Evolutionary conservation across 2,113 vertebrate species (phyloP).

Genomic region (Atractosteus spatula): DNA sequence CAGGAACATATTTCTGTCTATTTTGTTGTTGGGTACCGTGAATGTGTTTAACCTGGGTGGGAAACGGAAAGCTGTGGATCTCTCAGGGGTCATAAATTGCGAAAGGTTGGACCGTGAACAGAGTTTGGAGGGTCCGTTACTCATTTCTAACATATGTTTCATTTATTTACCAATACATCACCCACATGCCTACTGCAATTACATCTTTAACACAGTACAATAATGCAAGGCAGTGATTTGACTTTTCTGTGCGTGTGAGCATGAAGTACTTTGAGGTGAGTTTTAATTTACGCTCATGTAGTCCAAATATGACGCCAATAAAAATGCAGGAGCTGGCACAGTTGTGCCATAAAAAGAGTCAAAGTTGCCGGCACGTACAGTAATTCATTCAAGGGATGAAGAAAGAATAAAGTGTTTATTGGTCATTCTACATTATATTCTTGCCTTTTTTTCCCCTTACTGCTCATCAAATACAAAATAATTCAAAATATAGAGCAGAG

Average conservation of each 20-base stretch:
- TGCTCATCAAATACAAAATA: background rate
- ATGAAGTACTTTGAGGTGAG: background rate
- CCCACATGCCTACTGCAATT: background rate
- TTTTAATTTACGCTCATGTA: background rate
- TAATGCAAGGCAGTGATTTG: too few relatives aligned
- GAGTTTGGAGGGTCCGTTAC: background rate
- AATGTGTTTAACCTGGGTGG: too few relatives aligned
- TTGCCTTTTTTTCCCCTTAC: background rate
- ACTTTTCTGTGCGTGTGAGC: background rate
- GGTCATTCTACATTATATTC: background rate
- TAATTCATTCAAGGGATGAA: too few relatives aligned
- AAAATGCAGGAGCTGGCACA: background rate
- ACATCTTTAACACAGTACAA: background rate
- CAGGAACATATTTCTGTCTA: too few relatives aligned
- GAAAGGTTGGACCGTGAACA: background rate
- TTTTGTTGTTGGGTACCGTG: background rate
- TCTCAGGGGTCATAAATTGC: background rate
- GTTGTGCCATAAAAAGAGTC: too few relatives aligned
- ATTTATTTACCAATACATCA: background rate
- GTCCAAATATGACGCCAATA: background rate
- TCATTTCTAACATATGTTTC: slow-evolving; percentile 4
- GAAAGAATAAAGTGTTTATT: too few relatives aligned
- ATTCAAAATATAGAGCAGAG: background rate
- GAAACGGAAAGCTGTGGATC: background rate
- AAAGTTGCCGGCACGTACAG: too few relatives aligned